A percentile compares a stretch with the other conserved stretches of the same genome.
Conservation (phyloP, 1,140 invertebrate genomes). For the Drosophila pseudoobscura region DNA sequence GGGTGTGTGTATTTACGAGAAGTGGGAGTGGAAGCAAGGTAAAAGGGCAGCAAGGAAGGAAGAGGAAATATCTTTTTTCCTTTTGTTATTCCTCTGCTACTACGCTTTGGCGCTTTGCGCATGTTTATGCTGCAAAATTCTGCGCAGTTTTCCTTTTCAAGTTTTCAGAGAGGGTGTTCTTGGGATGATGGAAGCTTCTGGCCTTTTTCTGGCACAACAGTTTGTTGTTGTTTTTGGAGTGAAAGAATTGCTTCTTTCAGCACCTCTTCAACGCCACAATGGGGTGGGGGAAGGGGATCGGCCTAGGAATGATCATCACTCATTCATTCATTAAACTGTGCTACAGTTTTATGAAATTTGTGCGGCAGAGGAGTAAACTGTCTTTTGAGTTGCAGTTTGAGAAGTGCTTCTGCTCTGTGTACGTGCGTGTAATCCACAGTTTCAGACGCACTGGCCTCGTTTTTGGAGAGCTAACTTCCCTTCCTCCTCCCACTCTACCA, state of each 20-base stretch:
- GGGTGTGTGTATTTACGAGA: too few relatives aligned
- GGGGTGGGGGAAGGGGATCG: conserved; percentile 9
- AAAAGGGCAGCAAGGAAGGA: not conserved
- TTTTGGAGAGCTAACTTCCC: conserved; percentile 10
- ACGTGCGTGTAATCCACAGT: not conserved
- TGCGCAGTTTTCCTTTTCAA: conserved; percentile 56
- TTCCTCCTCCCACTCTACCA: not conserved
- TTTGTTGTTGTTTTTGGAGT: conserved; percentile 9
- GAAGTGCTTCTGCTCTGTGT: not conserved
- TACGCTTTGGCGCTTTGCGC: conserved; percentile 53
- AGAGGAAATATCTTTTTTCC: conserved; percentile 2
- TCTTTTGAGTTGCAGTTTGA: conserved; percentile 1
- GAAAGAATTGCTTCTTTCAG: conserved; percentile 15
- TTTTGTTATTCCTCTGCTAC: conserved; percentile 38
- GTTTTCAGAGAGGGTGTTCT: too few relatives aligned
- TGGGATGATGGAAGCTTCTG: too few relatives aligned
- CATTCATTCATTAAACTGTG: too few relatives aligned
- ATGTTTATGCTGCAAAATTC: conserved; percentile 51
- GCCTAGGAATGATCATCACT: conserved; percentile 5
- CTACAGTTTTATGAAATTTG: too few relatives aligned
- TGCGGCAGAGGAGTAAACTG: too few relatives aligned
- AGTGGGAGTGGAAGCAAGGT: too few relatives aligned
- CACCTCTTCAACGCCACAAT: not conserved
- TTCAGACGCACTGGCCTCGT: conserved; percentile 5
- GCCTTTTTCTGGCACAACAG: not conserved